These are phyloP conservation scores for Eira barbara DNA, from an alignment of 2,113 vertebrate species.

Conservation along the genomic window DNA sequence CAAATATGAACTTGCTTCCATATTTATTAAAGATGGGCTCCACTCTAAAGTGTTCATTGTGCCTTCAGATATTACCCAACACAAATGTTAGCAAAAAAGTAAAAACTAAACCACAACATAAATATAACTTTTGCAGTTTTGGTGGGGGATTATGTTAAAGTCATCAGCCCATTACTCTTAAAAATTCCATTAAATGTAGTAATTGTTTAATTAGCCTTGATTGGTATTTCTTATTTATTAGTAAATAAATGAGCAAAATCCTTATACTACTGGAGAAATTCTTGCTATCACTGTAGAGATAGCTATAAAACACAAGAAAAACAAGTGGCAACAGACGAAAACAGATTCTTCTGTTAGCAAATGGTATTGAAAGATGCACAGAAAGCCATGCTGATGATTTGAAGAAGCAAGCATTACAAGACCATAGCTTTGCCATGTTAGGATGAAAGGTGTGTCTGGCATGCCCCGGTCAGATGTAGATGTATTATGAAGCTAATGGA, in stretches of 20 bases:
- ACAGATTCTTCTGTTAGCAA: background rate
- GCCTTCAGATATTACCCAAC: background rate
- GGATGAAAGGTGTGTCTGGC: background rate
- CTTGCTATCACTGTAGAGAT: background rate
- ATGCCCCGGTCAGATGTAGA: background rate
- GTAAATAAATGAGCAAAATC: background rate
- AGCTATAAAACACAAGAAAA: background rate
- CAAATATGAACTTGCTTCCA: background rate
- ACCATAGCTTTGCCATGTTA: background rate
- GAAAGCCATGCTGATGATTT: background rate
- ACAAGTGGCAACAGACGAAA: background rate
- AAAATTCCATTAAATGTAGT: background rate
- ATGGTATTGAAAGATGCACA: background rate
- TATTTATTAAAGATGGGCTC: background rate
- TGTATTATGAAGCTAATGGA: background rate
- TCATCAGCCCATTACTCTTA: background rate
- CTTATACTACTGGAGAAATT: background rate
- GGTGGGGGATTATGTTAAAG: background rate
- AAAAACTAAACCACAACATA: background rate
- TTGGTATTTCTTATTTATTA: background rate
- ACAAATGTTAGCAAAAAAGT: background rate
- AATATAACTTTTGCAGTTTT: background rate
- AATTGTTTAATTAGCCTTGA: background rate
- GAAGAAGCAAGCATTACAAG: background rate
- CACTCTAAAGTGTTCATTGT: background rate